Conservation (phyloP, 2,113 vertebrate species). For the Sturnus vulgaris region DNA sequence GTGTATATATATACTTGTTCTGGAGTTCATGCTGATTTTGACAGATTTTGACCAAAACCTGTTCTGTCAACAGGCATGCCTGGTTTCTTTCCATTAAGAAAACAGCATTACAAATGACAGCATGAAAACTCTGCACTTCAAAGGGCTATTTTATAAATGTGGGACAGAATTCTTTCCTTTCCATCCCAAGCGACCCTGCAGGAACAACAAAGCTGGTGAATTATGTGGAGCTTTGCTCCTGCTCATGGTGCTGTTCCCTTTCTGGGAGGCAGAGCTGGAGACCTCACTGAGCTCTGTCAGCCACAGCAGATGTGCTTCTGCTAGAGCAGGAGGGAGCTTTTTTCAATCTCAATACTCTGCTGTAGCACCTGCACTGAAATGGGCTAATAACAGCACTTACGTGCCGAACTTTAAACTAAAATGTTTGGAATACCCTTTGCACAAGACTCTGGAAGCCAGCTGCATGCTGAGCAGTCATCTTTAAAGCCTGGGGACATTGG, state of each 20-base stretch:
- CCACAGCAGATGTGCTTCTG: neutral
- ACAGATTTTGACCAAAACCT: neutral
- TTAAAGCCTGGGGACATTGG: neutral
- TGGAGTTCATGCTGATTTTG: neutral
- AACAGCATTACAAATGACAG: neutral
- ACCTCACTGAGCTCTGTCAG: neutral
- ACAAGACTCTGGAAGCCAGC: neutral
- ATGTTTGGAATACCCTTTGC: neutral
- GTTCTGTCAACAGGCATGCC: neutral
- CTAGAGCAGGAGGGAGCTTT: neutral
- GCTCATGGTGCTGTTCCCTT: neutral
- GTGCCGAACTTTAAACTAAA: neutral
- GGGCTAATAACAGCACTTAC: neutral
- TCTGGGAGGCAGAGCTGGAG: neutral
- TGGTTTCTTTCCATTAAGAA: neutral
- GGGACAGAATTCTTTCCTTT: neutral
- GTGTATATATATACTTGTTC: neutral
- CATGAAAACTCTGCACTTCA: neutral
- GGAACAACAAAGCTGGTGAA: neutral
- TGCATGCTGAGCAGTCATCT: neutral
- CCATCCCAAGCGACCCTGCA: neutral
- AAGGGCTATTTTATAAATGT: neutral
- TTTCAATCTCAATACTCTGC: neutral
- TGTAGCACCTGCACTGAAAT: neutral
- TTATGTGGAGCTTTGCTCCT: neutral